Conservation (phyloP, 2,113 vertebrate genomes). For the Meleagris gallopavo region DNA sequence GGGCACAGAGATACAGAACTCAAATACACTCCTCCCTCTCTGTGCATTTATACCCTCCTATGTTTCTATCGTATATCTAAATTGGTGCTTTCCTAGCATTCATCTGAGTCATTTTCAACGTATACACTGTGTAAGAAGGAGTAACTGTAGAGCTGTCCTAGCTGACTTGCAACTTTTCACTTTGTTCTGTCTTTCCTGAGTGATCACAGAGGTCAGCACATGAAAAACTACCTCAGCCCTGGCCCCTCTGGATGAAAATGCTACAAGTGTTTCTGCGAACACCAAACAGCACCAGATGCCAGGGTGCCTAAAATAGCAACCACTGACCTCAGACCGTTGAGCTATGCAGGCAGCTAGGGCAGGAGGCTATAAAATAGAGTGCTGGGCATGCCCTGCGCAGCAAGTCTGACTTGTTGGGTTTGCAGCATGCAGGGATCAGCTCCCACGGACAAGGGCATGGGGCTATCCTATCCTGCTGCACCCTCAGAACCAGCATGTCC, state of each 20-base stretch:
- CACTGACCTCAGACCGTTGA: slow-evolving; percentile 46
- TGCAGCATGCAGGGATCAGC: background rate
- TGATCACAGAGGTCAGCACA: background rate
- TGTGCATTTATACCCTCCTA: background rate
- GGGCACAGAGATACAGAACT: slow-evolving; percentile 23
- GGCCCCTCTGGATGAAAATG: background rate
- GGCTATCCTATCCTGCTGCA: background rate
- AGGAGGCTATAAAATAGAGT: background rate
- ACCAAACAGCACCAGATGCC: slow-evolving; percentile 59
- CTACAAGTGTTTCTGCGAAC: slow-evolving; percentile 37
- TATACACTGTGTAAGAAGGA: background rate
- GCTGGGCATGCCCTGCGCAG: background rate
- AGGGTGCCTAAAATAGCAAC: slow-evolving; percentile 70
- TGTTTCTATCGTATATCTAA: background rate
- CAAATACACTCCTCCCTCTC: slow-evolving; percentile 21
- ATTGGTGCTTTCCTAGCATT: background rate
- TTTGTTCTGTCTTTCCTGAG: slow-evolving; percentile 31
- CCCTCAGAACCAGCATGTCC: background rate
- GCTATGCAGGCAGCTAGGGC: slow-evolving; percentile 38
- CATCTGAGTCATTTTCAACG: background rate
- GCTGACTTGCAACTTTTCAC: background rate
- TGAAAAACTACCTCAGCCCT: background rate
- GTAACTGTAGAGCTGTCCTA: background rate
- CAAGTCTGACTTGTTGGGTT: background rate
- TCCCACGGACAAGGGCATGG: background rate